Evolutionary conservation across 2,113 vertebrate species (phyloP).

Genomic region (Columba janthina): DNA sequence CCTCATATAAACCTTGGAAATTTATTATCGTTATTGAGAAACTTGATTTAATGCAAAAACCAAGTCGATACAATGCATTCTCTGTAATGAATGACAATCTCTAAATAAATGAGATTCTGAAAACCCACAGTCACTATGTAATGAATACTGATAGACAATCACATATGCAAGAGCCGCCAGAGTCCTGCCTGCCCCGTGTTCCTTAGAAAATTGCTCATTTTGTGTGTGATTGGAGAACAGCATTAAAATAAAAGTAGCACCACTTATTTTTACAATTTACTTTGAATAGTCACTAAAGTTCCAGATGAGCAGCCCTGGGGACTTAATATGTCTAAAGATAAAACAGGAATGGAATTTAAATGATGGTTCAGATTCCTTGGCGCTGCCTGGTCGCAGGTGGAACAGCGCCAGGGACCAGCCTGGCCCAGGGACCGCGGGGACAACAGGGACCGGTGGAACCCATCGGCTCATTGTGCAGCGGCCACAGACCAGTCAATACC

Average conservation of each 20-base stretch:
- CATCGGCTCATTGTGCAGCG: not conserved
- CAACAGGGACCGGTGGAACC: not conserved
- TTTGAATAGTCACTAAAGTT: not conserved
- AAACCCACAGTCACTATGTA: not conserved
- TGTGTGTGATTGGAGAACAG: not conserved
- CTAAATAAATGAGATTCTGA: not conserved
- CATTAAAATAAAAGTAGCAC: not conserved
- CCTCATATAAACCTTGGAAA: not conserved
- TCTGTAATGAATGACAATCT: not conserved
- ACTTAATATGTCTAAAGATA: not conserved
- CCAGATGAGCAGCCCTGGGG: not conserved
- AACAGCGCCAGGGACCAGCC: not conserved
- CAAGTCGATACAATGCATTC: not conserved
- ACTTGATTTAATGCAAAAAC: not conserved
- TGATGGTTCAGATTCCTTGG: not conserved
- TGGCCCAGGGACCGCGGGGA: not conserved
- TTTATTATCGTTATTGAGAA: slow-evolving; percentile 25
- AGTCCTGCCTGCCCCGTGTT: not conserved
- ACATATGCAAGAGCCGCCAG: not conserved
- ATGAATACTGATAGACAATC: not conserved
- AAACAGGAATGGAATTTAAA: not conserved
- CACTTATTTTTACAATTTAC: not conserved
- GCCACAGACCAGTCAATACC: not conserved
- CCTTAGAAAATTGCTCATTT: not conserved
- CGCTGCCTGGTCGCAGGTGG: not conserved